Percentiles rank a stretch among this genome's conserved stretches.
phyloP scores from a whole-genome alignment of 1,140 invertebrate genomes.

The Batillaria attramentaria region DNA sequence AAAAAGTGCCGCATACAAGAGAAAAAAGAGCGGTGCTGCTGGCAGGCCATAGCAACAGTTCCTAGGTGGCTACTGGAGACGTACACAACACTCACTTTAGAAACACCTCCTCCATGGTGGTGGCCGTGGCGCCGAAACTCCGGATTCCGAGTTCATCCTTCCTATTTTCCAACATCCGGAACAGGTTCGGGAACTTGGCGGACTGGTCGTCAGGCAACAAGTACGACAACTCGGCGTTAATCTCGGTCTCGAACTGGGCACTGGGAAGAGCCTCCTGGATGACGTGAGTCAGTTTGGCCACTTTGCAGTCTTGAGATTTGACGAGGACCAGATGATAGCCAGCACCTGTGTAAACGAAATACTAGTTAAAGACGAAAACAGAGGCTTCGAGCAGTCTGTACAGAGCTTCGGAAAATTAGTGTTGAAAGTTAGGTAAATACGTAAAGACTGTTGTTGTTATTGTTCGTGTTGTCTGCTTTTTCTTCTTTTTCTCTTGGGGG shows the following conservation, averaged over 20 bases:
- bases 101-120: conserved; percentile 91
- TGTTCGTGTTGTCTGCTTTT: too few species aligned
- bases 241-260: conserved; percentile 64
- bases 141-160: conserved; percentile 78
- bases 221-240: conserved; percentile 67
- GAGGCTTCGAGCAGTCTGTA: too few species aligned
- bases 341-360: conserved; percentile 63
- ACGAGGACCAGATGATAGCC: conserved; percentile 69
- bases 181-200: conserved; percentile 72
- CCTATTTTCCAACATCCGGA: conserved; percentile 78
- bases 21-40: neutral
- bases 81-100: conserved; percentile 77
- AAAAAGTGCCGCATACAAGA: too few species aligned
- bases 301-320: conserved; percentile 73
- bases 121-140: conserved; percentile 84
- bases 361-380: too few species aligned
- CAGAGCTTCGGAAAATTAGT: too few species aligned
- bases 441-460: too few species aligned
- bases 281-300: conserved; percentile 63
- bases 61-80: neutral
- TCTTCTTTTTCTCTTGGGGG: too few species aligned
- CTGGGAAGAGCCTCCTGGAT: conserved; percentile 53
- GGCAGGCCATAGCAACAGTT: neutral
- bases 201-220: conserved; percentile 68
- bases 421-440: too few species aligned